These are phyloP conservation scores for Drosophila pectinifera DNA, from an alignment of 1,140 invertebrate species.

Conservation along the genomic window DNA sequence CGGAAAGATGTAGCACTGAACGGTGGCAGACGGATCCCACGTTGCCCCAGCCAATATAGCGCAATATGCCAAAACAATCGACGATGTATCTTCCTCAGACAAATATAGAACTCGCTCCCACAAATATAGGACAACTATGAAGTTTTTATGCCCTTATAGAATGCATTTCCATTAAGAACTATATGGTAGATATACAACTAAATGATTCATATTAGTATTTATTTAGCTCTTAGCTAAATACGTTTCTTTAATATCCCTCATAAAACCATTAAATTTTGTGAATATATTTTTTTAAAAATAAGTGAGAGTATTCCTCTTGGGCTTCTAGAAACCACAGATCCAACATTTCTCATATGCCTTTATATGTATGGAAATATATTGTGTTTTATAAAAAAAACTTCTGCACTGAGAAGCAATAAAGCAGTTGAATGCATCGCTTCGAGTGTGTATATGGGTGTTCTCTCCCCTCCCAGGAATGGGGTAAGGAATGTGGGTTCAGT, in stretches of 20 bases:
- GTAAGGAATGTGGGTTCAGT: constrained; percentile 2
- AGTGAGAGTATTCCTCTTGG: not conserved
- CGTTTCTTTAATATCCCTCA: too few relatives aligned
- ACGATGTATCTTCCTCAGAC: constrained; percentile 25
- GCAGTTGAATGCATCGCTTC: constrained; percentile 34
- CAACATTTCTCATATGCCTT: constrained; percentile 5
- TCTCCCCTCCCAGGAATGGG: not conserved
- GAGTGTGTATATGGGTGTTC: constrained; percentile 1
- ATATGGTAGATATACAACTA: too few relatives aligned
- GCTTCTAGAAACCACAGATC: too few relatives aligned
- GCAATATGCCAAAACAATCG: constrained; percentile 61
- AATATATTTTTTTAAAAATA: not conserved
- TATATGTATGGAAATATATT: constrained; percentile 33
- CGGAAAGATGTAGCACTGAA: constrained; percentile 20
- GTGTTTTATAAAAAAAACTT: constrained; percentile 33
- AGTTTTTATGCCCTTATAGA: not conserved
- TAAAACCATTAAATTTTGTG: not conserved
- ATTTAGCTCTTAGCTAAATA: not conserved
- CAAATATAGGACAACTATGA: not conserved
- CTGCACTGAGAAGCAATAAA: constrained; percentile 39
- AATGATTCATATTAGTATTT: too few relatives aligned
- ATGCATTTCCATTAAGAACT: too few relatives aligned
- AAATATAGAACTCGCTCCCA: constrained; percentile 2
- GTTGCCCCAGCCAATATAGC: constrained; percentile 31
- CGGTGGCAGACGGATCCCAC: constrained; percentile 27